Base-by-base conservation (phyloP, 2,797 vertebrate species). In the Gadopsis bispinosus region DNA sequence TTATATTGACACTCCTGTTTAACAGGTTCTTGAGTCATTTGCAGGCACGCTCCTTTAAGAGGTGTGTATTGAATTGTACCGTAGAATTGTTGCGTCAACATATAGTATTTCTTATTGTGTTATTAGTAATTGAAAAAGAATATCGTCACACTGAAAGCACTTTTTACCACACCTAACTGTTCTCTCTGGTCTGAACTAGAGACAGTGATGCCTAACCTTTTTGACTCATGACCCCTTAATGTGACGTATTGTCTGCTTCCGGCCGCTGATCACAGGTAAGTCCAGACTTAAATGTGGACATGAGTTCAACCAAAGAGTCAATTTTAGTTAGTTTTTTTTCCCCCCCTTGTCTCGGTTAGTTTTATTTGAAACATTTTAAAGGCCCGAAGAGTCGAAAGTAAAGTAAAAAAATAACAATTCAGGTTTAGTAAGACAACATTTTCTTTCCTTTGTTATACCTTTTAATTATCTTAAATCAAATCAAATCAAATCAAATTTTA, bases 11-110 rank as follows among this genome's bases (percentile, higher is more conserved):
- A 8, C 78, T 81, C 91, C 82, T 71, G 90, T 66, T 80, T 0
- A 76, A 91, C 91, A 76, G 92, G 92, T 93, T 90, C 31, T 39
- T 80, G 74, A 75, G 10, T 79, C 56, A 78, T 41, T 75, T 72
- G 56, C 1, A 37, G 51, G 31, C 55, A 54, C 0, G n/a, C 51
- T 47, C n/a, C 47, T 55, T 17, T 53, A 11, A 37, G 4, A 84
- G 81, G 74, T 73, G 67, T 81, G 81, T 74, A 77, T 69, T 29
- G 3, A 74, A 68, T 22, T 37, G 17, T 61, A 41, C n/a, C 35
- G 7, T 31, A 8, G n/a, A 63, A 50, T 33, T 10, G 11, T 17
- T 59, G 10, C 43, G 41, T 60, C 12, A 39, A 35, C 35, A n/a
- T 11, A 33, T 0, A 7, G 13, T 22, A 47, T 13, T 12, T 29